These are phyloP conservation scores for Cremastinae sp. DNA, from an alignment of 2,888 invertebrate species.

Conservation along the genomic window DNA sequence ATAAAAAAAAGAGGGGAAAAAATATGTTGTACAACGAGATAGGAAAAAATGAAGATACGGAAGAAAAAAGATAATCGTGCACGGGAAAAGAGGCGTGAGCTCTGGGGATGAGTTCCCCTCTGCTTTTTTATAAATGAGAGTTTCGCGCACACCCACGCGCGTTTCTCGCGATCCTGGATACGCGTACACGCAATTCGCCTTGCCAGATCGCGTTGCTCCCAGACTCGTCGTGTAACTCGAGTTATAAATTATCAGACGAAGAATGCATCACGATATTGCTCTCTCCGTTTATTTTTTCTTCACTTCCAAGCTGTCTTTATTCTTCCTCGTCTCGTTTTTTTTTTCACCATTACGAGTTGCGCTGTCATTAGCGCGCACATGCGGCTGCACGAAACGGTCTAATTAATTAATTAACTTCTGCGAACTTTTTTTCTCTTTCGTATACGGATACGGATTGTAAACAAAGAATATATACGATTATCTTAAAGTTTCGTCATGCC, in stretches of 20 bases:
- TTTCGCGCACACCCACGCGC: conserved; percentile 29
- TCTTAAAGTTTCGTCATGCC: no score
- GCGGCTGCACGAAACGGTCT: conserved; percentile 39
- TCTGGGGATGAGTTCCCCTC: conserved; percentile 4
- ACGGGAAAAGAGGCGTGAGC: conserved; percentile 23
- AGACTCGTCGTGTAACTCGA: conserved; percentile 32
- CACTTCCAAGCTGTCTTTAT: neutral
- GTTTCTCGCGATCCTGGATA: conserved; percentile 24
- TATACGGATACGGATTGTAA: neutral
- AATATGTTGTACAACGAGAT: no score
- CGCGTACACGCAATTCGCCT: conserved; percentile 21
- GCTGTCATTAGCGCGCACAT: conserved; percentile 28
- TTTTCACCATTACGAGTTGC: conserved; percentile 24
- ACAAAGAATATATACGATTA: no score
- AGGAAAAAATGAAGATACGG: conserved; percentile 1
- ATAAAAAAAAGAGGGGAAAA: no score
- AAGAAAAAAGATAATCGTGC: conserved; percentile 17
- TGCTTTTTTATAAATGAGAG: conserved; percentile 2
- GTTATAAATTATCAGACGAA: conserved; percentile 40
- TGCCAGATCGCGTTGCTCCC: conserved; percentile 10
- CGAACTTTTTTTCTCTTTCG: conserved; percentile 18
- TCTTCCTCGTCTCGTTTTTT: neutral
- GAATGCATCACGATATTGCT: conserved; percentile 38
- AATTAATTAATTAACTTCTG: conserved; percentile 52
- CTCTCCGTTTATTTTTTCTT: conserved; percentile 4